phyloP scores from a whole-genome alignment of 2,888 invertebrate species.

The Melanostoma mellinum region DNA sequence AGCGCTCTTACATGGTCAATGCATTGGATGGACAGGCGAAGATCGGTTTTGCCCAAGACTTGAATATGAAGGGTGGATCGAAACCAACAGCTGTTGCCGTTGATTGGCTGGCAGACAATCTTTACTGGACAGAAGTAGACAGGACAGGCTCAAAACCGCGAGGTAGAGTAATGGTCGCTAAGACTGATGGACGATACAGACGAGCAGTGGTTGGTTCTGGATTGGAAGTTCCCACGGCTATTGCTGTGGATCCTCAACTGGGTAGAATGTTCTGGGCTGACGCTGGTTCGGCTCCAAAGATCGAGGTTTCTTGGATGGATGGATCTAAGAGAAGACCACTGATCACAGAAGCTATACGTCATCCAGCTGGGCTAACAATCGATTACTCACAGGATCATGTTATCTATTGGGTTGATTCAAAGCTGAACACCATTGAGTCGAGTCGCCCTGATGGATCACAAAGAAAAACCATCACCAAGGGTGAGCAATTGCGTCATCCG shows the following conservation, averaged over 20 bases:
- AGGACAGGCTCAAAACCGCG: constrained; percentile 88
- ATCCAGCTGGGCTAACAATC: constrained; percentile 94
- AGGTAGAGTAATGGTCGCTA: constrained; percentile 93
- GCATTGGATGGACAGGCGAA: constrained; percentile 89
- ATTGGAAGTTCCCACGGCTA: constrained; percentile 92
- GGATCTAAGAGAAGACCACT: constrained; percentile 93
- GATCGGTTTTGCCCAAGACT: constrained; percentile 92
- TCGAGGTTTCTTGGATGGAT: constrained; percentile 98
- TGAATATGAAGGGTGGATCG: constrained; percentile 91
- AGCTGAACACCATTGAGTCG: constrained; percentile 93
- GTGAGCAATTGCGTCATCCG: constrained; percentile 90
- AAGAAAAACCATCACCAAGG: constrained; percentile 87
- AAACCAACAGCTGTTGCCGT: constrained; percentile 95
- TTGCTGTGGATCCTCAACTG: constrained; percentile 92
- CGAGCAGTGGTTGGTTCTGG: constrained; percentile 90
- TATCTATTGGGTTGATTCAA: constrained; percentile 97
- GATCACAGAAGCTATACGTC: constrained; percentile 90
- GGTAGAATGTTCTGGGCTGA: constrained; percentile 97
- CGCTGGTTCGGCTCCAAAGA: constrained; percentile 94
- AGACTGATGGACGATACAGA: constrained; percentile 94
- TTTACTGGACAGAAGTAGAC: constrained; percentile 96
- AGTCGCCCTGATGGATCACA: constrained; percentile 91
- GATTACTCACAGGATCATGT: constrained; percentile 95
- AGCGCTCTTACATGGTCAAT: constrained; percentile 94
- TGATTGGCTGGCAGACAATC: constrained; percentile 96